These are phyloP conservation scores for Minunthozetes semirufus DNA, from an alignment of 2,888 invertebrate species.

Conservation along the genomic window DNA sequence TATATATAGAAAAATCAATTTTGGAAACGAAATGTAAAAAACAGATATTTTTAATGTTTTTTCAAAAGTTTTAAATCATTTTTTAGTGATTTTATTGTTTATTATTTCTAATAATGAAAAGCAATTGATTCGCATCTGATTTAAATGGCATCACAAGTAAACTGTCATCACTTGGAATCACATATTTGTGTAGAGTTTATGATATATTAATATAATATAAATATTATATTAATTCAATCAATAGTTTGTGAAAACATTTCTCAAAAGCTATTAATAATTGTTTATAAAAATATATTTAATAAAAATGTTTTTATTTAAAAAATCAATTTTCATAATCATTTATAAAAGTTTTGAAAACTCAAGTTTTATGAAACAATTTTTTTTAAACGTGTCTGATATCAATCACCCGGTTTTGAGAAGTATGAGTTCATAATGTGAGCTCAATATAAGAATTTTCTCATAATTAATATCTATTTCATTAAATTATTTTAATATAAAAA, in stretches of 20 bases:
- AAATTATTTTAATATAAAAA: too few species aligned
- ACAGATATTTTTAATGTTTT: background rate
- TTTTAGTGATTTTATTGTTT: constrained; percentile 2
- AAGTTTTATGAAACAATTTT: too few species aligned
- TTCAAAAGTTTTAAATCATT: background rate
- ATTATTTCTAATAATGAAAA: background rate
- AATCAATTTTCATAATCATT: background rate
- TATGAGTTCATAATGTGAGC: too few species aligned
- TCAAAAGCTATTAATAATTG: background rate
- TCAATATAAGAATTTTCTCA: too few species aligned
- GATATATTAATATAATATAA: background rate
- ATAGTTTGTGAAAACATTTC: background rate
- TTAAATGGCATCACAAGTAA: background rate
- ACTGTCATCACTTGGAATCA: background rate
- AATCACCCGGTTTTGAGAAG: too few species aligned
- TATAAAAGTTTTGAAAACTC: background rate
- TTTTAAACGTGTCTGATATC: too few species aligned
- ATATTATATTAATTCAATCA: background rate
- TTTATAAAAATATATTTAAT: background rate
- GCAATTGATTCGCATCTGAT: background rate
- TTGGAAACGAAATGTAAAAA: background rate
- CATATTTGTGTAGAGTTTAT: background rate
- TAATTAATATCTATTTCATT: too few species aligned
- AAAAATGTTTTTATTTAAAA: constrained; percentile 1
- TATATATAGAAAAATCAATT: background rate